Conservation (phyloP, 2,888 invertebrate species). For the Clepsis dumicolana region DNA sequence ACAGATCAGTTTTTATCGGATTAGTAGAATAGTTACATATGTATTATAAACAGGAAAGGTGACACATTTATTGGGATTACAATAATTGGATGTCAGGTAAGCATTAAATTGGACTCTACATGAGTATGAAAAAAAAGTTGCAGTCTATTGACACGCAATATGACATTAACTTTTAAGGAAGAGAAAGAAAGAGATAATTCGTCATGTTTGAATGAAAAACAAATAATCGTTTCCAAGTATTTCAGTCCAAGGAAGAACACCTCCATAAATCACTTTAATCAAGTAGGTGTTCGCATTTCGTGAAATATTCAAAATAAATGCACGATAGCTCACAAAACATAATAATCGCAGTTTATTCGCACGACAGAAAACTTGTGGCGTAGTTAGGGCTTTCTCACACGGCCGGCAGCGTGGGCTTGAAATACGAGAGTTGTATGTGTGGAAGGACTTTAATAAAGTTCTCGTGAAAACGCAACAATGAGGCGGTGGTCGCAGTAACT, state of each 20-base stretch:
- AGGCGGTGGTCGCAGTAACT: slow-evolving; percentile 67
- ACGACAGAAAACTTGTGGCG: slow-evolving; percentile 57
- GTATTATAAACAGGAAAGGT: not conserved
- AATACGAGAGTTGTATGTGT: slow-evolving; percentile 62
- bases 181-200: not conserved
- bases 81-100: not conserved
- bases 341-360: slow-evolving; percentile 70
- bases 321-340: slow-evolving; percentile 63
- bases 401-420: slow-evolving; percentile 63
- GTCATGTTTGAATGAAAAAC: not conserved
- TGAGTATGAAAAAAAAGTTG: not conserved
- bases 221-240: slow-evolving; percentile 11
- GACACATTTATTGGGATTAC: not conserved
- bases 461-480: slow-evolving; percentile 76
- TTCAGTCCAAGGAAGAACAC: slow-evolving; percentile 26
- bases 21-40: no score
- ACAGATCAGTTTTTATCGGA: slow-evolving; percentile 5
- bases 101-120: not conserved
- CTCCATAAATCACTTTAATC: slow-evolving; percentile 41
- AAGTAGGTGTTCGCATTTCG: slow-evolving; percentile 37
- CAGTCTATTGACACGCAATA: not conserved
- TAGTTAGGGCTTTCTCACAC: slow-evolving; percentile 52
- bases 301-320: slow-evolving; percentile 53
- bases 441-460: slow-evolving; percentile 76
- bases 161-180: not conserved